A percentile compares a stretch with the other conserved stretches of the same genome.
Evolutionary conservation across 2,113 vertebrate species (phyloP).

Genomic region (Pungitius pungitius): DNA sequence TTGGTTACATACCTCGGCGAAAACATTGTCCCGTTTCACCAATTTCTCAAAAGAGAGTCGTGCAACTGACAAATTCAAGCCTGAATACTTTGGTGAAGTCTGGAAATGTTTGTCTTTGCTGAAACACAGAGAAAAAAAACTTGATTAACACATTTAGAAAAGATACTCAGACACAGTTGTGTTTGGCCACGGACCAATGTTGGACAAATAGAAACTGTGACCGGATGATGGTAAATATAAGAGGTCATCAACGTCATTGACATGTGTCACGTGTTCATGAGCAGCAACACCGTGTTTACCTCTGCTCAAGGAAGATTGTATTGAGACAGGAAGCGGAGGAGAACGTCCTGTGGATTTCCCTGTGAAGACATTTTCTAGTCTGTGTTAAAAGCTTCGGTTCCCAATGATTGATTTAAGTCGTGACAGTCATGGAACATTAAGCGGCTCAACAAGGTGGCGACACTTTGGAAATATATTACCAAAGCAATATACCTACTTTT

Average conservation of each 20-base stretch:
- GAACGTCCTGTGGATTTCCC: constrained; percentile 66
- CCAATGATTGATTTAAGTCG: neutral
- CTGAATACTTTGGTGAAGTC: constrained; percentile 49
- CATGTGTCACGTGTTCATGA: neutral
- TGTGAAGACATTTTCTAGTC: constrained; percentile 21
- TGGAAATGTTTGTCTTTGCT: constrained; percentile 70
- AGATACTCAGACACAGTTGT: neutral
- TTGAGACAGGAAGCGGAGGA: constrained; percentile 68
- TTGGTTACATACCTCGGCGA: constrained; percentile 52
- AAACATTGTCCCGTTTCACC: constrained; percentile 18
- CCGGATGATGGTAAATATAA: neutral
- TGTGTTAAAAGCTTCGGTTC: neutral
- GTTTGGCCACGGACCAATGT: neutral
- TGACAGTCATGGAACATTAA: neutral
- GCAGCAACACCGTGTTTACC: constrained; percentile 34
- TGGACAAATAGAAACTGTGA: neutral
- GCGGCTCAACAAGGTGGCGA: neutral
- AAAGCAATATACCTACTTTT: constrained; percentile 33
- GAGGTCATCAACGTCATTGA: neutral
- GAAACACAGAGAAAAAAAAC: constrained; percentile 22
- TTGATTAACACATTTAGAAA: neutral
- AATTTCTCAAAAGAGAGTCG: constrained; percentile 63
- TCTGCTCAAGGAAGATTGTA: constrained; percentile 66
- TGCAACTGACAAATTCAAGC: constrained; percentile 62
- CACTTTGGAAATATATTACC: neutral